Evolutionary conservation across 2,113 vertebrate species (phyloP).

Genomic region (Hemibagrus wyckioides): DNA sequence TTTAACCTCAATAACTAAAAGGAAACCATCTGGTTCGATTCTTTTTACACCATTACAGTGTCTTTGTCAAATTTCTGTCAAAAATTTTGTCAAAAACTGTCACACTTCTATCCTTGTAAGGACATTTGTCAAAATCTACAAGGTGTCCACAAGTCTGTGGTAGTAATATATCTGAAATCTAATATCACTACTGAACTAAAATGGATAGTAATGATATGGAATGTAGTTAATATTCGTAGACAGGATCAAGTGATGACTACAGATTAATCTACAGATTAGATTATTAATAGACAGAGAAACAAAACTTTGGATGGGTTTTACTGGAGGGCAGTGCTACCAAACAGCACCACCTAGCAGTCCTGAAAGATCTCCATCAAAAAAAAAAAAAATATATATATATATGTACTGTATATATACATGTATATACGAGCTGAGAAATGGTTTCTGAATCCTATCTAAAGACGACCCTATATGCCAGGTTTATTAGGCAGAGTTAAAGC

Average conservation of each 20-base stretch:
- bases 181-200: neutral
- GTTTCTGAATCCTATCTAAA: neutral
- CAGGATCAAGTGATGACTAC: neutral
- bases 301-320: neutral
- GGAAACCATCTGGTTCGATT: neutral
- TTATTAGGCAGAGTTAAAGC: too few species aligned
- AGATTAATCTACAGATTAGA: neutral
- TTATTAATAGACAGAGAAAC: neutral
- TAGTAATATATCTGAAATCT: neutral
- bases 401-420: too few species aligned
- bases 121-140: neutral
- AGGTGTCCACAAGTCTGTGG: neutral
- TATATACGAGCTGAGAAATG: neutral
- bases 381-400: too few species aligned
- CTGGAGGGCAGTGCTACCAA: constrained; percentile 55
- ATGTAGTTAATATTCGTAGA: neutral
- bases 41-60: too few species aligned
- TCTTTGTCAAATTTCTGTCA: neutral
- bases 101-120: neutral
- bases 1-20: neutral
- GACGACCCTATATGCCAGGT: neutral
- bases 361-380: constrained; percentile 21
- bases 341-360: constrained; percentile 80
- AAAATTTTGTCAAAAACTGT: neutral
- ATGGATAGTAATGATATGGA: neutral